Evolutionary conservation across 2,113 vertebrate genomes (phyloP), one percentile per base, ranked within the genome.

Genomic region (Nesoenas mayeri): DNA sequence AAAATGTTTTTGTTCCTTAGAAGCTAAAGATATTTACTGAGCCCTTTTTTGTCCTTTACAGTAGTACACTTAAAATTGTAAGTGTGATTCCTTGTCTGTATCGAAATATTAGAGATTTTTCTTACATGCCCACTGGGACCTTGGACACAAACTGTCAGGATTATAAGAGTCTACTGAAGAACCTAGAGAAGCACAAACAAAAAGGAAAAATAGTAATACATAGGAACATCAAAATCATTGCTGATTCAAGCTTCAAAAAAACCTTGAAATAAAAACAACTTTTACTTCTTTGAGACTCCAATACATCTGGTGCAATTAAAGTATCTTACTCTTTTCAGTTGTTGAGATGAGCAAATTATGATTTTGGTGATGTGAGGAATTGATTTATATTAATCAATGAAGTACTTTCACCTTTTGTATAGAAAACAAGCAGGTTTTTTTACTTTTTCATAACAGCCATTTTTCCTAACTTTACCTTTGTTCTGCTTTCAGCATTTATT

Each of bases 41-140:
- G 17, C 9, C 9, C 1, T 53, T 83, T 34, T 88, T 84, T 74
- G 20, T 57, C 32, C 29, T 57, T 69, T 70, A 29, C 7, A 64
- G 31, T 8, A 58, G 31, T 73, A 4, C 11, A 47, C 32, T 69
- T 20, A 90, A 73, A 34, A 38, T 15, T 61, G 2, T 26, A 65
- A 57, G 6, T 51, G n/a, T 60, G 17, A 47, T 88, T 96, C 79
- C 48, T 75, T 65, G 5, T 64, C 71, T 87, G 19, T 47, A 29
- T 74, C 8, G 69, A 89, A 89, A 85, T 51, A 75, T 25, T 50
- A 72, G 48, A 58, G 19, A 7, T 81, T 74, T 91, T 79, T 80
- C 25, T 34, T 70, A 40, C 3, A 53, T 0, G 0, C 11, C 36
- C 3, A 0, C 16, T 85, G 42, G 28, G 12, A 10, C 62, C 25